Conservation (phyloP, 2,888 invertebrate species). For the Aphodius sticticus region DNA sequence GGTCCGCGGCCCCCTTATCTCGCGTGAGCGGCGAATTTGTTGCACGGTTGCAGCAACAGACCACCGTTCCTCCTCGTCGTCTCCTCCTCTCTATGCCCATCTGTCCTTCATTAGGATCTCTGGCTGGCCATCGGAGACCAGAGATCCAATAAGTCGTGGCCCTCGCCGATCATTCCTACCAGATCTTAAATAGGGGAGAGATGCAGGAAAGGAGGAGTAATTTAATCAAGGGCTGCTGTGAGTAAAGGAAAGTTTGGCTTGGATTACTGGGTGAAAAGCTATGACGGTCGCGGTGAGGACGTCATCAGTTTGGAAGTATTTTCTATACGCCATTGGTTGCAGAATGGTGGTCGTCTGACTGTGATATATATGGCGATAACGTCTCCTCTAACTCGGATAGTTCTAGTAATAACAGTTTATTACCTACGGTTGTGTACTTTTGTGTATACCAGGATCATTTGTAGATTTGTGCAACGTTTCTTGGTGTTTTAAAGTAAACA, state of each 20-base stretch:
- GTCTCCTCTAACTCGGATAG: too few relatives aligned
- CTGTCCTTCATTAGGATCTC: neutral
- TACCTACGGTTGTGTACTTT: too few relatives aligned
- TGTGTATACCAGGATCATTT: too few relatives aligned
- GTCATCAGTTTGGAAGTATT: too few relatives aligned
- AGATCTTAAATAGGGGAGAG: neutral
- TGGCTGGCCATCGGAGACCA: neutral
- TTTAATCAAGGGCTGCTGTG: neutral
- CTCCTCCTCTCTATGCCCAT: neutral
- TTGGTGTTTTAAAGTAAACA: too few relatives aligned
- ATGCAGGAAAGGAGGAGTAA: neutral
- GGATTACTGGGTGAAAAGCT: neutral
- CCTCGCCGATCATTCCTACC: neutral
- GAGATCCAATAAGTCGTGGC: neutral
- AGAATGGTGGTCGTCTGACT: too few relatives aligned
- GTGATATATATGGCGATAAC: too few relatives aligned
- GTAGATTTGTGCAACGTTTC: too few relatives aligned
- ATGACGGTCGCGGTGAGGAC: neutral
- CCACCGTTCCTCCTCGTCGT: neutral
- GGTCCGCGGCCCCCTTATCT: neutral
- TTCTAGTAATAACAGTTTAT: too few relatives aligned
- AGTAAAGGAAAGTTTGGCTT: neutral
- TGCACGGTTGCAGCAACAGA: neutral
- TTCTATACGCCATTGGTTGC: too few relatives aligned
- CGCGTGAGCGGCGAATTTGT: conserved; percentile 4